phyloP scores from a whole-genome alignment of 2,113 vertebrate genomes.

The Dolichotis patagonum region DNA sequence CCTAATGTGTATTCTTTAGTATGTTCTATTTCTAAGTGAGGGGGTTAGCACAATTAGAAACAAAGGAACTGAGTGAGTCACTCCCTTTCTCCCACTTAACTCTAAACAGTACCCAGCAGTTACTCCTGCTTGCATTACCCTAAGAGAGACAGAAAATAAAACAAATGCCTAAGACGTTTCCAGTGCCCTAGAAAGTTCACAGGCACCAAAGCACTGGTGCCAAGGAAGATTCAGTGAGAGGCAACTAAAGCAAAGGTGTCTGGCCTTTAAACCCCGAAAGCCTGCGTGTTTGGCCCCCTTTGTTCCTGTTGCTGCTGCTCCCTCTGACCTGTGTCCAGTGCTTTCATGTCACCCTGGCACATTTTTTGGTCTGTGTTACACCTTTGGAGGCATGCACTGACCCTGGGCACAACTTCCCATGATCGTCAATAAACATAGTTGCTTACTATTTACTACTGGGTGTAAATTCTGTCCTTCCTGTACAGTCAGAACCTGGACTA shows the following conservation, averaged over 20 bases:
- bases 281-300: neutral
- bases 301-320: neutral
- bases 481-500: neutral
- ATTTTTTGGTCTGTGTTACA: neutral
- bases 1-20: neutral
- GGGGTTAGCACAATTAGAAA: neutral
- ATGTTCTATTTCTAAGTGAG: neutral
- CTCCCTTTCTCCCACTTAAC: neutral
- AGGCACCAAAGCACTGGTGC: neutral
- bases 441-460: neutral
- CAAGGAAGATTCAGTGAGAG: neutral
- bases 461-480: neutral
- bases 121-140: neutral
- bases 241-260: neutral
- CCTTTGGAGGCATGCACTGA: neutral
- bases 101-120: neutral
- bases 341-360: neutral
- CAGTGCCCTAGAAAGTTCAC: neutral
- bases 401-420: neutral
- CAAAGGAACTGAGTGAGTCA: neutral
- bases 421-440: neutral
- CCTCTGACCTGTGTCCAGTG: neutral
- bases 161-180: neutral
- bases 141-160: neutral
- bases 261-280: neutral